phyloP scores from a whole-genome alignment of 2,797 vertebrate species.

The Sebastiscus albofasciatus region DNA sequence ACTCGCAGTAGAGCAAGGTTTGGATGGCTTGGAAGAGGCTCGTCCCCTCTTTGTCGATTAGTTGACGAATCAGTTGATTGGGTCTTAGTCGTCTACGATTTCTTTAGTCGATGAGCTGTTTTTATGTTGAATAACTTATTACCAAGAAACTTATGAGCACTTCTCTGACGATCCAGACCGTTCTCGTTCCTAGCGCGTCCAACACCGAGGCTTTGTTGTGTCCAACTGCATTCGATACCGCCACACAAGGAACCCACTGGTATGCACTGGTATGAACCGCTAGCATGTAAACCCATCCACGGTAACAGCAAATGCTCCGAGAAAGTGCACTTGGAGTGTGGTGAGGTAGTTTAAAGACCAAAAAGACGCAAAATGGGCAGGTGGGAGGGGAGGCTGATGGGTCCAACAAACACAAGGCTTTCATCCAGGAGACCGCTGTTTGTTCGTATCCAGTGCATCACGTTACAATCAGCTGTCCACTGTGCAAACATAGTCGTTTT shows the following conservation, averaged over 20 bases:
- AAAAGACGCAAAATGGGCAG: too few species aligned
- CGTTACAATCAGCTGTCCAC: not conserved
- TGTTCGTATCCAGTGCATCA: fast-evolving
- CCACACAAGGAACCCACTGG: not conserved
- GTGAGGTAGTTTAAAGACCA: not conserved
- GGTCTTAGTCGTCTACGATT: not conserved
- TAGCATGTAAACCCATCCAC: not conserved
- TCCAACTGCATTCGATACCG: not conserved
- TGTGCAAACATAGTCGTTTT: not conserved
- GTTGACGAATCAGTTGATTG: not conserved
- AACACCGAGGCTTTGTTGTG: not conserved
- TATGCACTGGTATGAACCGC: too few species aligned
- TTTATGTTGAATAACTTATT: not conserved
- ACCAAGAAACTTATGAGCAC: not conserved
- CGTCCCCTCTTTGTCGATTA: not conserved
- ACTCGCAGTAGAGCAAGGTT: not conserved
- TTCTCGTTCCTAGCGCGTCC: not conserved
- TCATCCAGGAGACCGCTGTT: too few species aligned
- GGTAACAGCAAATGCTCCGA: not conserved
- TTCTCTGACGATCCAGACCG: not conserved
- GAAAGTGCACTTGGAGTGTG: fast-evolving
- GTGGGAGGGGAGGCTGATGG: too few species aligned
- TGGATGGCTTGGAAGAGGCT: not conserved
- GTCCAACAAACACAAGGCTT: too few species aligned
- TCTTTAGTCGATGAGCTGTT: not conserved